phyloP scores from a whole-genome alignment of 1,140 invertebrate genomes.

The Drosophila lacertosa region DNA sequence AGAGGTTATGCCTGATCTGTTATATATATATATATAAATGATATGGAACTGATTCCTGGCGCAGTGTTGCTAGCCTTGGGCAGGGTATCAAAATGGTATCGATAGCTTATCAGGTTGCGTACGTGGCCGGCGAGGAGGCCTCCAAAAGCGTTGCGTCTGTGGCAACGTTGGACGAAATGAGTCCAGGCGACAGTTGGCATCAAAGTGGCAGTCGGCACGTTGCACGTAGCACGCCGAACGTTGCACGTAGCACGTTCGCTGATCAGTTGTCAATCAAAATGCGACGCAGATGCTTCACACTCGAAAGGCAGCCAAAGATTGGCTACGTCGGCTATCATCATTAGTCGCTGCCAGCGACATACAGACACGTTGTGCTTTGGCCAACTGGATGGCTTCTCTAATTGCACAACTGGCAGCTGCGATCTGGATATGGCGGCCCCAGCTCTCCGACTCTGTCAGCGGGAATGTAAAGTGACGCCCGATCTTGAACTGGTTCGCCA shows the following conservation, averaged over 20 bases:
- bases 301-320: constrained; percentile 18
- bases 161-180: neutral
- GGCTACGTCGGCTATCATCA: constrained; percentile 62
- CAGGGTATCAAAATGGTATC: neutral
- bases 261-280: constrained; percentile 81
- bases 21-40: constrained; percentile 2
- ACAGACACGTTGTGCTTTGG: constrained; percentile 58
- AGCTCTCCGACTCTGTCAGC: constrained; percentile 49
- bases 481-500: constrained; percentile 77
- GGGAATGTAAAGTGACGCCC: constrained; percentile 68
- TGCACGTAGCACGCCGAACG: constrained; percentile 32
- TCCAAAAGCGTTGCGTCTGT: constrained; percentile 10
- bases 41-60: neutral
- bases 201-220: constrained; percentile 25
- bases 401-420: constrained; percentile 62
- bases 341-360: constrained; percentile 73
- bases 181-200: neutral
- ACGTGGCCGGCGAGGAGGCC: constrained; percentile 7
- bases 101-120: constrained; percentile 51
- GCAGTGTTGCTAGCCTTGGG: neutral
- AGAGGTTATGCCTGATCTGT: too few species aligned
- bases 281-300: constrained; percentile 76
- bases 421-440: constrained; percentile 44
- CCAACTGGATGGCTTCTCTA: constrained; percentile 17
- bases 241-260: constrained; percentile 50